Base-by-base conservation (phyloP, 2,888 invertebrate species). In the Lasioglossum villosulum region DNA sequence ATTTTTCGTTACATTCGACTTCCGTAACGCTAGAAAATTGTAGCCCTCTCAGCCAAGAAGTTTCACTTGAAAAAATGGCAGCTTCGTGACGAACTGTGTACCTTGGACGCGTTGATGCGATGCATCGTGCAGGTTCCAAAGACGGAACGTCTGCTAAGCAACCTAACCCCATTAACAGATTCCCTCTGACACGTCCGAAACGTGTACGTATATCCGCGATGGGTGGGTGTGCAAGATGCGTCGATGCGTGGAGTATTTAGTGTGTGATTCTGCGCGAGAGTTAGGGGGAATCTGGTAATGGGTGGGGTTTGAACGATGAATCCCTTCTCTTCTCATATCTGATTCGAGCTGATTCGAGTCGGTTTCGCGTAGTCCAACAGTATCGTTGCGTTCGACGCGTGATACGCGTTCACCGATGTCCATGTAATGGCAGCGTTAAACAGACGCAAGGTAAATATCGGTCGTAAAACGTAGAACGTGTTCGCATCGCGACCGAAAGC, bases 261-360 rank as follows among this genome's bases (percentile, higher is more conserved):
- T 82, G 82, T 70, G 80, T 84, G 84, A 87, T 83, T 88, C 85
- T 85, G 87, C 86, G 88, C 81, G 84, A 82, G 78, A 37, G 70
- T 68, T 78, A 37, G 84, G 82, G 82, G 78, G 75, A 56, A 79
- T 78, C 63, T 77, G 77, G 80, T 80, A 75, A 87, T 89, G 90
- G 90, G 90, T 90, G 90, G 90, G 90, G 90, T 90, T 75, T 74
- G 74, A 70, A 83, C 83, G 78, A 90, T 86, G 83, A 89, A 84
- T 86, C 90, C 87, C 86, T 84, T 76, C 90, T 87, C 83, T 82
- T 39, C 84, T 76, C 80, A 73, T 82, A 82, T 85, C 80, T 79
- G 84, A 81, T 87, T 76, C 86, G 84, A 89, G 83, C 78, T 73
- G 83, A 78, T 82, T 75, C 87, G 87, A 89, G 83, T 80, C 70